These are phyloP conservation scores for Channa argus DNA, from an alignment of 2,113 vertebrate genomes.

Conservation along the genomic window DNA sequence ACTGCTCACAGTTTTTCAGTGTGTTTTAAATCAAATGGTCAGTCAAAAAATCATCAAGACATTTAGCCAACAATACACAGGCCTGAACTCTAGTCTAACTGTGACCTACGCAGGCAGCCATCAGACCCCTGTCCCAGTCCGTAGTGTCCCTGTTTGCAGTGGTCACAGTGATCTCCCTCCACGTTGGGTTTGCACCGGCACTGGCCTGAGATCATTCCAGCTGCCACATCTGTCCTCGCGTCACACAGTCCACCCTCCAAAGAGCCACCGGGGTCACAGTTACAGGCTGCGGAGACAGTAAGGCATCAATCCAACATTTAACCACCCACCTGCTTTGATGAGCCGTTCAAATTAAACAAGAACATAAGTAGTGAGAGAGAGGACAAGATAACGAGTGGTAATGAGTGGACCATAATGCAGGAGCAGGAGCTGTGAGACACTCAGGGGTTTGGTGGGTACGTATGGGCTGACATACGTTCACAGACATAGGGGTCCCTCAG, in stretches of 20 bases:
- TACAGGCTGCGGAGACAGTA: conserved; percentile 84
- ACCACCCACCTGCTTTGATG: too few relatives aligned
- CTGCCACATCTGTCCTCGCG: conserved; percentile 87
- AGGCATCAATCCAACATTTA: not conserved
- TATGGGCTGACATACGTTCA: conserved; percentile 84
- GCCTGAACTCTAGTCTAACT: not conserved
- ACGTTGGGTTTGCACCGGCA: conserved; percentile 94
- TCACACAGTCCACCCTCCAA: conserved; percentile 92
- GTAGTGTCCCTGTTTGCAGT: conserved; percentile 93
- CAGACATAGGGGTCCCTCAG: conserved; percentile 90
- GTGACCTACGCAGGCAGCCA: conserved; percentile 91
- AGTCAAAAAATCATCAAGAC: too few relatives aligned
- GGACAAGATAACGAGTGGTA: too few relatives aligned
- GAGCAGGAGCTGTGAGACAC: not conserved
- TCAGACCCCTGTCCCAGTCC: conserved; percentile 88
- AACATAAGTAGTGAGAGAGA: too few relatives aligned
- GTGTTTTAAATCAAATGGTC: too few relatives aligned
- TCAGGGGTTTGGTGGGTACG: not conserved
- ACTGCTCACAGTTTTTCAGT: too few relatives aligned
- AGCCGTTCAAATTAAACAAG: too few relatives aligned
- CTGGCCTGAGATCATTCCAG: conserved; percentile 92
- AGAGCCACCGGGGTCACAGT: conserved; percentile 92
- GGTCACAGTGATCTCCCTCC: conserved; percentile 93
- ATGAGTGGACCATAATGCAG: too few relatives aligned
- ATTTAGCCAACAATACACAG: not conserved